Percentiles rank a stretch among this genome's conserved stretches.
Evolutionary conservation across 1,140 invertebrate genomes (phyloP).

Genomic region (Drosophila teissieri): DNA sequence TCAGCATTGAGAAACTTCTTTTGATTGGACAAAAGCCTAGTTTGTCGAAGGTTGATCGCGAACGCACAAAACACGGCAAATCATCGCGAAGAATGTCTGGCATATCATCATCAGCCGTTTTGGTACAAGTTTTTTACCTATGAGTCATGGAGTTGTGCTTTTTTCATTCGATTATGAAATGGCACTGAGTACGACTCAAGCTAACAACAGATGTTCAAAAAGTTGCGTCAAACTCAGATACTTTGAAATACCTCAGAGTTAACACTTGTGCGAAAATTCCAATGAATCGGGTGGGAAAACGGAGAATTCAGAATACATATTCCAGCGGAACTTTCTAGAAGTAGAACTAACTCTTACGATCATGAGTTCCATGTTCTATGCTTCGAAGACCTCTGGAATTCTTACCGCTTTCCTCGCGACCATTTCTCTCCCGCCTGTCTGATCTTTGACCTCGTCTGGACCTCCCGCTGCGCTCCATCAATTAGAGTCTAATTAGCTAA

Average conservation of each 20-base stretch:
- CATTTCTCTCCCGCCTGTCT: slow-evolving; percentile 26
- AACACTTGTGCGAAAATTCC: slow-evolving; percentile 3
- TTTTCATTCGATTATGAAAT: slow-evolving; percentile 43
- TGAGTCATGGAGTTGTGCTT: slow-evolving; percentile 31
- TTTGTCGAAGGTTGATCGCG: slow-evolving; percentile 21
- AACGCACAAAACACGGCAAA: slow-evolving; percentile 35
- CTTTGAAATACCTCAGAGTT: slow-evolving; percentile 2
- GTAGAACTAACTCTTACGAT: too few species aligned
- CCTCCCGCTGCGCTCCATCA: slow-evolving; percentile 60
- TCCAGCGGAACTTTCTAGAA: neutral
- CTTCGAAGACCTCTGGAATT: neutral
- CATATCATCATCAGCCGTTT: slow-evolving; percentile 32
- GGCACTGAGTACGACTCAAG: slow-evolving; percentile 14
- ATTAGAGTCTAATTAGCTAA: slow-evolving; percentile 71
- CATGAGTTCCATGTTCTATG: too few species aligned
- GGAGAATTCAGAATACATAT: neutral
- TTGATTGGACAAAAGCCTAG: slow-evolving; percentile 19
- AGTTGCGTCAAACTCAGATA: neutral
- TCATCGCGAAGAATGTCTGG: slow-evolving; percentile 43
- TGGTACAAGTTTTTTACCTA: slow-evolving; percentile 24
- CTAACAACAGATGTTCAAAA: slow-evolving; percentile 23
- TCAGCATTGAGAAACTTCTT: slow-evolving; percentile 23
- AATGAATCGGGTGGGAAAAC: neutral
- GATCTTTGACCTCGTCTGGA: slow-evolving; percentile 56
- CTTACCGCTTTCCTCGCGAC: slow-evolving; percentile 8